Evolutionary conservation across 2,888 invertebrate species (phyloP).

Genomic region (Hermodice carunculata): DNA sequence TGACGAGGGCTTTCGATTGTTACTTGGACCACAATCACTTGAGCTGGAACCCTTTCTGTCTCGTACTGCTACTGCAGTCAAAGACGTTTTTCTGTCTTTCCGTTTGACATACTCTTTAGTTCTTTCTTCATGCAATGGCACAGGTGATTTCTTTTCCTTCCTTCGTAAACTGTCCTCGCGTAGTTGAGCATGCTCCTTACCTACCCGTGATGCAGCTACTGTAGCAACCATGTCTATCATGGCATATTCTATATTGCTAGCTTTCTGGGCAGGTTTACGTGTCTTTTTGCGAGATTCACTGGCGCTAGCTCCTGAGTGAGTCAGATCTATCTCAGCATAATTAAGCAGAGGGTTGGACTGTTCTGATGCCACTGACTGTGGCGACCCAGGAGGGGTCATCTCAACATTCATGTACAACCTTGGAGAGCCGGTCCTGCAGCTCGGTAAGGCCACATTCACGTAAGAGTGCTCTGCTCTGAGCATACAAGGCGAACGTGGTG

Average conservation of each 20-base stretch:
- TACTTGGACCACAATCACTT: too few species aligned
- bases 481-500: conserved; percentile 31
- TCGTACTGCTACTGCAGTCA: too few species aligned
- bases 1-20: too few species aligned
- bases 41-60: too few species aligned
- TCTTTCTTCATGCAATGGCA: conserved; percentile 13
- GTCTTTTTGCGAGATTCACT: background rate
- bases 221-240: conserved; percentile 68
- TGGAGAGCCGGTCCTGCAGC: conserved; percentile 15
- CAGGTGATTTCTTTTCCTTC: conserved; percentile 4
- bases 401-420: conserved; percentile 10
- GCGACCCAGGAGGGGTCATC: conserved; percentile 23
- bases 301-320: conserved; percentile 33
- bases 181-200: conserved; percentile 63
- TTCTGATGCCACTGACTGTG: conserved; percentile 33
- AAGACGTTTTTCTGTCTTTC: background rate
- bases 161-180: conserved; percentile 57
- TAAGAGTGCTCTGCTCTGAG: conserved; percentile 33
- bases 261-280: background rate
- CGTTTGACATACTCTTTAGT: conserved; percentile 14
- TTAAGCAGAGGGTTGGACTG: conserved; percentile 54
- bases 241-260: conserved; percentile 59
- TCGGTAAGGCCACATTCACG: conserved; percentile 36
- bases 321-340: conserved; percentile 67
- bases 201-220: conserved; percentile 60